Conservation (phyloP, 2,888 invertebrate genomes). For the Eupeodes latifasciatus region DNA sequence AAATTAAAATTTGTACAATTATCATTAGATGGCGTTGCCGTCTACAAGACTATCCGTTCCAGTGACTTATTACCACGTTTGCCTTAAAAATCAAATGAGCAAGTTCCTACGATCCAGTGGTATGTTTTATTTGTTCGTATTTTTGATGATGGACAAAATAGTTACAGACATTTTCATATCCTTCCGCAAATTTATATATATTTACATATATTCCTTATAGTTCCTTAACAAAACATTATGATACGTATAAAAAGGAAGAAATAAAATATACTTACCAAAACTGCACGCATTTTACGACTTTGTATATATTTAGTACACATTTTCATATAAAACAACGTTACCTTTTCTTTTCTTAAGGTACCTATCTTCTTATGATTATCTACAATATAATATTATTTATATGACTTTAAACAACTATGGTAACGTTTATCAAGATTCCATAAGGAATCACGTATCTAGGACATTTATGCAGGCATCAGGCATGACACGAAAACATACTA, state of each 20-base stretch:
- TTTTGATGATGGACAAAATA: neutral
- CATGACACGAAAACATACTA: conserved; percentile 35
- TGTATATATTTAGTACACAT: neutral
- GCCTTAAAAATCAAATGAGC: no score
- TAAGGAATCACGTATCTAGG: conserved; percentile 44
- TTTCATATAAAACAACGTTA: neutral
- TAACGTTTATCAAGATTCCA: conserved; percentile 27
- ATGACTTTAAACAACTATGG: conserved; percentile 25
- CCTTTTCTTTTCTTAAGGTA: neutral
- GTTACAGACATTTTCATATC: neutral
- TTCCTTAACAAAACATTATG: conserved; percentile 26
- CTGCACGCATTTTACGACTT: conserved; percentile 26
- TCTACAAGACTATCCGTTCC: no score
- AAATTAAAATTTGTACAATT: no score
- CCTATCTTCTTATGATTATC: neutral
- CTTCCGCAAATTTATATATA: neutral
- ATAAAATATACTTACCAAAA: neutral
- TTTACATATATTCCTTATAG: neutral
- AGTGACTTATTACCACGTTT: no score
- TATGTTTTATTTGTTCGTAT: neutral
- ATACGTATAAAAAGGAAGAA: conserved; percentile 7
- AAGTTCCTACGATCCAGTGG: no score
- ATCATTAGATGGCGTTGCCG: no score
- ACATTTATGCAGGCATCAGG: neutral
- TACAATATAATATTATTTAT: neutral